Evolutionary conservation across 2,888 invertebrate species (phyloP).

Genomic region (Melanostoma mellinum): DNA sequence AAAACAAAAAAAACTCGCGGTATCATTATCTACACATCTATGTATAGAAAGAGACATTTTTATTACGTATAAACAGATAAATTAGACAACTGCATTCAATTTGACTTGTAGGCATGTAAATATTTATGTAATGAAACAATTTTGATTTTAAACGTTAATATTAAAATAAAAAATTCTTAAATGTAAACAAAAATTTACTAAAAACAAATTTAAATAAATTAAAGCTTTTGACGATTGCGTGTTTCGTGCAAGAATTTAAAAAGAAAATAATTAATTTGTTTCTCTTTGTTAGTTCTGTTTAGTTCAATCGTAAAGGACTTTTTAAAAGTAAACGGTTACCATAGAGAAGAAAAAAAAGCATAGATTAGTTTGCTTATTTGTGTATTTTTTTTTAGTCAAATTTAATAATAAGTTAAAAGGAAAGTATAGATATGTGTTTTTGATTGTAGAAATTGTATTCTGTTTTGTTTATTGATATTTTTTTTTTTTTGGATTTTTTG

Average conservation of each 20-base stretch:
- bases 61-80: conserved; percentile 36
- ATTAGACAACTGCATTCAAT: conserved; percentile 68
- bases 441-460: conserved; percentile 10
- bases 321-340: conserved; percentile 23
- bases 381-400: conserved; percentile 61
- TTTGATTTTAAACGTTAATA: conserved; percentile 55
- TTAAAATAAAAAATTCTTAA: conserved; percentile 21
- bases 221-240: conserved; percentile 49
- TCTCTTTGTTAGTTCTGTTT: conserved; percentile 49
- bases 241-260: conserved; percentile 42
- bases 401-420: conserved; percentile 48
- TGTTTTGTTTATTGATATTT: conserved; percentile 43
- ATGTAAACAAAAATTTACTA: conserved; percentile 17
- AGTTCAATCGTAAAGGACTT: conserved; percentile 61
- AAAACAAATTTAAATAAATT: conserved; percentile 23
- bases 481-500: conserved; percentile 34
- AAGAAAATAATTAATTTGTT: conserved; percentile 19
- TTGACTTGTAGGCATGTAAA: conserved; percentile 69
- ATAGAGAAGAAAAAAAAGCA: conserved; percentile 24
- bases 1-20: conserved; percentile 31
- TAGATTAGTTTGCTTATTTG: conserved; percentile 18
- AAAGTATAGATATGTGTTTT: conserved; percentile 32
- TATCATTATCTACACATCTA: conserved; percentile 26
- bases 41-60: conserved; percentile 51
- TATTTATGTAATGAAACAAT: conserved; percentile 49